These are phyloP conservation scores for Emesis furor DNA, from an alignment of 2,888 invertebrate species.

Conservation along the genomic window DNA sequence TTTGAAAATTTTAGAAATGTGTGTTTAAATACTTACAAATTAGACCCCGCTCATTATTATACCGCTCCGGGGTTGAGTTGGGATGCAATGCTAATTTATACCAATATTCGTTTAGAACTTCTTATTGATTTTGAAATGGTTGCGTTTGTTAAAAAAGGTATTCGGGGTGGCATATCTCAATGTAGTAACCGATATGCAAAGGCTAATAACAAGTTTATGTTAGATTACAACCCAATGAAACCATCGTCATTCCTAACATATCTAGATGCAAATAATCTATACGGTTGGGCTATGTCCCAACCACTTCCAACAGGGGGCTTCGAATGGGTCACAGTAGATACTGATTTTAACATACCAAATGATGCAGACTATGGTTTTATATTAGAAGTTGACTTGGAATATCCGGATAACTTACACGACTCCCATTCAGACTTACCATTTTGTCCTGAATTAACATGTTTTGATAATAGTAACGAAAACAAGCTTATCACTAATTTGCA, in stretches of 20 bases:
- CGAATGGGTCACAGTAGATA: too few relatives aligned
- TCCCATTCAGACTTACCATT: slow-evolving; percentile 73
- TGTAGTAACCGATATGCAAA: slow-evolving; percentile 74
- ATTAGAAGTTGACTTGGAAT: too few relatives aligned
- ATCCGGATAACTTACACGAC: slow-evolving; percentile 71
- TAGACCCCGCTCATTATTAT: too few relatives aligned
- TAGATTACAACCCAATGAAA: too few relatives aligned
- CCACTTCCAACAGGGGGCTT: too few relatives aligned
- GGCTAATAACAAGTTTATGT: slow-evolving; percentile 61
- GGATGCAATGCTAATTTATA: slow-evolving; percentile 48
- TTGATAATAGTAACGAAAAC: slow-evolving; percentile 37
- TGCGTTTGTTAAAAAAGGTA: slow-evolving; percentile 62
- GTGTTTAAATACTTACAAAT: too few relatives aligned
- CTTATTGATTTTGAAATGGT: slow-evolving; percentile 64
- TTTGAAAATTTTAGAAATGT: too few relatives aligned
- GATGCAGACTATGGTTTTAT: too few relatives aligned
- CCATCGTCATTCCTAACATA: too few relatives aligned
- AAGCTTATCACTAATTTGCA: slow-evolving; percentile 53
- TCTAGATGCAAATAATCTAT: too few relatives aligned
- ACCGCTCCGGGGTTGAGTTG: neutral
- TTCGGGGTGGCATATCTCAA: slow-evolving; percentile 69
- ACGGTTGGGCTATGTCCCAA: too few relatives aligned
- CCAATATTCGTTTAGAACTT: slow-evolving; percentile 60
- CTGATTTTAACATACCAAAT: too few relatives aligned
- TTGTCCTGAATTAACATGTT: slow-evolving; percentile 53